Evolutionary conservation across 2,797 vertebrate species (phyloP).

Genomic region (Corythornis leucogaster): DNA sequence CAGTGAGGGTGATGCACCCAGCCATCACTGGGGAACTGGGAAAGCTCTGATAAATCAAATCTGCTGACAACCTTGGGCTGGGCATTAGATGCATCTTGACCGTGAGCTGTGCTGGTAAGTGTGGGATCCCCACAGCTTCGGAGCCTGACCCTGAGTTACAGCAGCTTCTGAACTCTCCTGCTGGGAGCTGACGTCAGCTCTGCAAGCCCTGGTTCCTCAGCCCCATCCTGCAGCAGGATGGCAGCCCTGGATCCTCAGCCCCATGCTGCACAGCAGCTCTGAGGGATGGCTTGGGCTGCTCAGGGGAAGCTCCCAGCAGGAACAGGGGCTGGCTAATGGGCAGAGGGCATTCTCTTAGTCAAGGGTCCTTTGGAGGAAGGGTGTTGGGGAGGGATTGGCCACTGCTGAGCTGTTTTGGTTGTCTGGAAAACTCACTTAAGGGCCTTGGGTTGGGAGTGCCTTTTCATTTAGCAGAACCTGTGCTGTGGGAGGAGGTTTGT

Average conservation of each 20-base stretch:
- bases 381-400: fast-evolving
- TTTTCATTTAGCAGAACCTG: not conserved
- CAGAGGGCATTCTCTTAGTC: not conserved
- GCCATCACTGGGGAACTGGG: fast-evolving
- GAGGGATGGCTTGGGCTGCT: not conserved
- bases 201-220: not conserved
- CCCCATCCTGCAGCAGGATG: too few relatives aligned
- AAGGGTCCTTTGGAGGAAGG: too few relatives aligned
- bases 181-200: not conserved
- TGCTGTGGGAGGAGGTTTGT: not conserved
- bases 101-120: fast-evolving
- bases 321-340: not conserved
- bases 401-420: not conserved
- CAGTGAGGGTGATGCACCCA: fast-evolving
- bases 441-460: not conserved
- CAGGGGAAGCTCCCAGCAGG: not conserved
- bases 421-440: not conserved
- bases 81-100: not conserved
- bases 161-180: not conserved
- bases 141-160: not conserved
- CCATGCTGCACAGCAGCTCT: not conserved
- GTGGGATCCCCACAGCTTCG: fast-evolving
- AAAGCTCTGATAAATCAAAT: not conserved
- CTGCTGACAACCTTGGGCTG: not conserved
- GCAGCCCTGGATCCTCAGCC: not conserved